phyloP scores from a whole-genome alignment of 2,113 vertebrate species.

The Notothenia rossii region DNA sequence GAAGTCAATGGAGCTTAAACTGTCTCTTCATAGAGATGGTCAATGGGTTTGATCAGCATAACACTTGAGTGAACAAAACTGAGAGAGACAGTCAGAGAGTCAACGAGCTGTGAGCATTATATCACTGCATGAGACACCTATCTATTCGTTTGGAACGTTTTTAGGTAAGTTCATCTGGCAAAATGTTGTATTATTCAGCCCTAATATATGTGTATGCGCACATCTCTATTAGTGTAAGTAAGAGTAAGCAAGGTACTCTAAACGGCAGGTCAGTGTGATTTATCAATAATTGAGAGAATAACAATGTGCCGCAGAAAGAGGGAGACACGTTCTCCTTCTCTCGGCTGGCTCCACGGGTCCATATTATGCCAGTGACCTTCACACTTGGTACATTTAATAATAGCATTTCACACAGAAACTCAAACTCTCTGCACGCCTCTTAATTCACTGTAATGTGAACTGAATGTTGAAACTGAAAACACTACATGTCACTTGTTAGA shows the following conservation, averaged over 20 bases:
- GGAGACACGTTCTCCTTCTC: not conserved
- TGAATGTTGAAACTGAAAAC: no score
- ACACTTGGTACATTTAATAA: not conserved
- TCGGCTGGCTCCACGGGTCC: not conserved
- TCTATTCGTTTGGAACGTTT: not conserved
- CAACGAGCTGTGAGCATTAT: slow-evolving; percentile 11
- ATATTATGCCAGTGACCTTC: not conserved
- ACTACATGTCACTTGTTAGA: no score
- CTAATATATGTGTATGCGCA: not conserved
- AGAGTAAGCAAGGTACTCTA: not conserved
- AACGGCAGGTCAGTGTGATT: no score
- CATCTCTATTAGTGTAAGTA: not conserved
- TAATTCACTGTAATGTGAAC: not conserved
- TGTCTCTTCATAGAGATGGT: slow-evolving; percentile 10
- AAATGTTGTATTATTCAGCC: not conserved
- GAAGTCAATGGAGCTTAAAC: slow-evolving; percentile 17
- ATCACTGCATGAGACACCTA: not conserved
- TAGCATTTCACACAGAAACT: not conserved
- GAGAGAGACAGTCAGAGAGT: slow-evolving; percentile 2
- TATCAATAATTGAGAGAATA: no score
- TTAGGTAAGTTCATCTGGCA: not conserved
- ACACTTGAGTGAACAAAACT: slow-evolving; percentile 17
- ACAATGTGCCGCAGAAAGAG: not conserved
- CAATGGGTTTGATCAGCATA: not conserved
- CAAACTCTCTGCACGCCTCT: no score